phyloP scores from a whole-genome alignment of 2,888 invertebrate genomes.

The Lepidochrysops patricia region DNA sequence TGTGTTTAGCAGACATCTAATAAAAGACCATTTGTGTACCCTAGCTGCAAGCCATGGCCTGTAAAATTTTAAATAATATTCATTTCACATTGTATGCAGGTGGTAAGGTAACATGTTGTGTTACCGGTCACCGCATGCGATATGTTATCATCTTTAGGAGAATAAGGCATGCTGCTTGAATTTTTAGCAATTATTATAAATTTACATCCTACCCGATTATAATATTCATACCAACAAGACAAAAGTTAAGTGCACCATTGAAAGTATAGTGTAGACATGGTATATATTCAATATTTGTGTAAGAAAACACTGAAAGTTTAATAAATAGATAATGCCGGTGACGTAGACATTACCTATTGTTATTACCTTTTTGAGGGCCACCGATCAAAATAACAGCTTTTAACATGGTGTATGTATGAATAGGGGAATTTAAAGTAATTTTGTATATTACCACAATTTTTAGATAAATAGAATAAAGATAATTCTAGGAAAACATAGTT shows the following conservation, averaged over 20 bases:
- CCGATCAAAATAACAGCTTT: conserved; percentile 95
- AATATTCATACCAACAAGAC: no score
- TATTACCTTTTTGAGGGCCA: conserved; percentile 92
- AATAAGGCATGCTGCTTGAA: background rate
- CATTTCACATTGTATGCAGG: no score
- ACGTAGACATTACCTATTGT: conserved; percentile 28
- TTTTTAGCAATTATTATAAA: no score
- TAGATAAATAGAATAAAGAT: background rate
- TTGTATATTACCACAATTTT: background rate
- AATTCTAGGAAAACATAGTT: background rate
- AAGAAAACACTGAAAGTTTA: background rate
- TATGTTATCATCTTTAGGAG: no score
- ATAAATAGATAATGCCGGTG: conserved; percentile 35
- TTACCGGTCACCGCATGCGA: no score
- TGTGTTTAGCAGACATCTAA: no score
- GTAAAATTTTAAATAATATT: no score
- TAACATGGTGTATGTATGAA: conserved; percentile 62
- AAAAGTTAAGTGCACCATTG: background rate
- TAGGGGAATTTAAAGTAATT: background rate
- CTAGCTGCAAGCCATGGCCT: no score
- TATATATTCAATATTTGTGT: background rate
- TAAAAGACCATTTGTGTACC: no score
- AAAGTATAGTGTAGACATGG: background rate
- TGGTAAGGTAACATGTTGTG: no score
- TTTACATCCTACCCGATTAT: no score